phyloP scores from a whole-genome alignment of 1,140 invertebrate genomes.

The Hylaeus anthracinus region DNA sequence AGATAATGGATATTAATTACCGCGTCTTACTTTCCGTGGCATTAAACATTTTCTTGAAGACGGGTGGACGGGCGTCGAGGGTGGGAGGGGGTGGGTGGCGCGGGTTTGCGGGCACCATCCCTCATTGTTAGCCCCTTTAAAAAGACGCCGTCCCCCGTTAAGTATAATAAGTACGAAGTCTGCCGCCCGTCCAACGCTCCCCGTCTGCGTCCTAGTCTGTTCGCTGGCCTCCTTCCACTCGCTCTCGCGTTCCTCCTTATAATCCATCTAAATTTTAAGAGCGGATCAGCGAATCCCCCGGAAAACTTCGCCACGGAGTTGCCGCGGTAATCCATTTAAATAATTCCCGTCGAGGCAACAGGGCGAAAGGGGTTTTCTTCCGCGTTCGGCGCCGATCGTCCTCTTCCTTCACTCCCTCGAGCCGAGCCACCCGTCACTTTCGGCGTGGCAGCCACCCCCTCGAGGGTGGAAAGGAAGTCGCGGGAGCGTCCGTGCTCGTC shows the following conservation, averaged over 20 bases:
- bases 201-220: constrained; percentile 41
- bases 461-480: neutral
- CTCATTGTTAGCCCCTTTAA: constrained; percentile 80
- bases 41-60: constrained; percentile 80
- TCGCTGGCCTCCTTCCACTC: constrained; percentile 32
- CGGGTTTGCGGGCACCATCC: constrained; percentile 71
- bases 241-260: constrained; percentile 63
- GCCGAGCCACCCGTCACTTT: constrained; percentile 17
- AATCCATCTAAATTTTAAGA: constrained; percentile 81
- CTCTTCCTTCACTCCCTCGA: neutral
- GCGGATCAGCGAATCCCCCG: constrained; percentile 72
- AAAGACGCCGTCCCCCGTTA: constrained; percentile 76
- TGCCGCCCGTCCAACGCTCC: constrained; percentile 43
- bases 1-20: constrained; percentile 82
- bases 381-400: constrained; percentile 59
- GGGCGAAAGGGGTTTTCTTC: constrained; percentile 65
- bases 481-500: neutral
- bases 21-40: constrained; percentile 78
- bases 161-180: constrained; percentile 79
- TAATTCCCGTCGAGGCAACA: constrained; percentile 76
- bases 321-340: constrained; percentile 79
- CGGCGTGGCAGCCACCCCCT: neutral
- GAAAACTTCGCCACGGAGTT: constrained; percentile 73
- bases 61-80: constrained; percentile 23
- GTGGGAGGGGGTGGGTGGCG: constrained; percentile 1